Evolutionary conservation across 2,113 vertebrate genomes (phyloP), one percentile per base, ranked within the genome.

Genomic region (Amphiprion ocellaris): DNA sequence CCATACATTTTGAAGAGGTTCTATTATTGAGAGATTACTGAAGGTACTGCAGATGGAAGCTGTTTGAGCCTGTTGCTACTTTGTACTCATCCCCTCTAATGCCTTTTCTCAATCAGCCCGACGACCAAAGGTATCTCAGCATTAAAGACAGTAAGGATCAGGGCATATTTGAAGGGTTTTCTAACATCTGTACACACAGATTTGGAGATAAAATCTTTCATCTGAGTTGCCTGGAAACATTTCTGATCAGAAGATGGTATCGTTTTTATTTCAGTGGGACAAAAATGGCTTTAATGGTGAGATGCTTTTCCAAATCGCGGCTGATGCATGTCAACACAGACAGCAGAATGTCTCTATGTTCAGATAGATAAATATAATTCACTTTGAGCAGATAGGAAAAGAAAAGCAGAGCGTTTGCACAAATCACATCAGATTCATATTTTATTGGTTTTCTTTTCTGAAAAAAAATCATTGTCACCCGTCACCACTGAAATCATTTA

Each of bases 1-100:
- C 94, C 95, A 94, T 95, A 93, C 24, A 10, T 74, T 89, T 78
- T 79, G 54, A 44, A 76, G 77, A 64, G 59, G 74, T 64, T 54
- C 63, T 76, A 23, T 85, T 70, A 39, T 39, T 37, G 59, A 50
- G 79, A 69, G 81, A 68, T 91, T 75, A 81, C 82, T 72, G 74
- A 83, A 84, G 84, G 71, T 87, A 83, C 79, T 77, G 81, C 81
- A 86, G 44, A 52, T 52, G 12, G 74, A 78, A 26, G 58, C 28
- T 28, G 75, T 62, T 15, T 62, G 46, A 74, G 71, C 64, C 67
- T 47, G 62, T 72, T 64, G 80, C 74, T 41, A 37, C n/a, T 72
- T 58, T 49, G 49, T 77, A 71, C 65, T 56, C 68, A 49, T 77
- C 78, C 79, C 73, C 49, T 74, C 71, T 12, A 69, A 88, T 82